Percentiles rank a stretch among this genome's conserved stretches.
These are phyloP conservation scores for Cepphus grylle DNA, from an alignment of 2,113 vertebrate genomes.

Conservation along the genomic window DNA sequence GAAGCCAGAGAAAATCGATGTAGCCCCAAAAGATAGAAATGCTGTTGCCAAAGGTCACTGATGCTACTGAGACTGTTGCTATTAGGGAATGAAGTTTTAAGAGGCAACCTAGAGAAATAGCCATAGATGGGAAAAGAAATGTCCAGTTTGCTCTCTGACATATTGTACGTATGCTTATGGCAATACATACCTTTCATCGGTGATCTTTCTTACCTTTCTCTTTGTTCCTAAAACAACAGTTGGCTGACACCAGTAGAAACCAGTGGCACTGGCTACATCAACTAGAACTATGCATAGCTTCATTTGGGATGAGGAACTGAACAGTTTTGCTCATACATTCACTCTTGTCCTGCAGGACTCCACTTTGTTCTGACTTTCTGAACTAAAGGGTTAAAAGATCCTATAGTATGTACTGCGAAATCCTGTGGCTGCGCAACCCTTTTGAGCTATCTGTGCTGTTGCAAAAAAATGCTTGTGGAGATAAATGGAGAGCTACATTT, in stretches of 20 bases:
- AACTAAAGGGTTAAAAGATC: neutral
- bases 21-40: constrained; percentile 17
- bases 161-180: neutral
- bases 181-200: neutral
- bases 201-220: neutral
- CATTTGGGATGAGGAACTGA: neutral
- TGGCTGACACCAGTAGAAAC: neutral
- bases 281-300: neutral
- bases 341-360: neutral
- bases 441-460: neutral
- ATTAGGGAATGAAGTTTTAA: constrained; percentile 23
- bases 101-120: neutral
- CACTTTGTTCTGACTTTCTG: neutral
- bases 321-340: neutral
- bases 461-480: neutral
- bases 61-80: neutral
- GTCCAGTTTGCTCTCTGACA: neutral
- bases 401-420: neutral
- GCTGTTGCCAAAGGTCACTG: constrained; percentile 11
- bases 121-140: neutral
- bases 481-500: neutral
- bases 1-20: constrained; percentile 1
- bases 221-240: neutral
- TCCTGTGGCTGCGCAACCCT: neutral
- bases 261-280: neutral